Base-by-base conservation (phyloP, 2,888 invertebrate genomes). In the Eutolmus rufibarbis region DNA sequence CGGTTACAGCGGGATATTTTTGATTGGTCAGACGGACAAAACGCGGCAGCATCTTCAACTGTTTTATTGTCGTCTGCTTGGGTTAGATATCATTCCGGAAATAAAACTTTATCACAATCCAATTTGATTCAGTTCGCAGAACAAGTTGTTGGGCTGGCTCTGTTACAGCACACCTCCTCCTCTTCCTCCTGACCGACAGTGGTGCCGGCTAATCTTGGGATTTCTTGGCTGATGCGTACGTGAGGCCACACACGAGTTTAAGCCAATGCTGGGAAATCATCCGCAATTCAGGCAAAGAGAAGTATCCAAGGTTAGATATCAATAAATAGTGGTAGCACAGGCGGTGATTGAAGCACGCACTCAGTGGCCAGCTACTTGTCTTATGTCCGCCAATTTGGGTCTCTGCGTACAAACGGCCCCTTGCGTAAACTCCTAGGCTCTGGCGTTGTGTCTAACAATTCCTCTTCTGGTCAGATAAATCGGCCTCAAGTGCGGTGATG, bases 61-160 rank as follows among this genome's bases (percentile, higher is more conserved):
- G 12, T 66, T 66, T 66, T 66, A 66, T 66, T 66, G 66, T 66
- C 66, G 66, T 9, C 66, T 66, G 28, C 78, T 78, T 43, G 40
- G 46, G 19, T 78, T 40, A 43, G 16, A 81, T 37, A 34, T 76
- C 14, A 76, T 31, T 81, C 81, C 81, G 81, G 81, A 81, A 81
- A 81, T 81, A 81, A 81, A 81, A 81, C 3, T 81, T 81, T 56
- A 81, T 81, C 79, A 31, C 81, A 81, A 23, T 14, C 78, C 12
- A 78, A 81, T 81, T 81, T 81, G 14, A 51, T 51, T 31, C 23
- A 16, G 28, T 34, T 28, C n/a, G 40, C 8, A 79, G 51, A 56
- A 34, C 31, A 81, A 76, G 76, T 23, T n/a, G 51, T 14, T 46
- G 43, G 43, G 14, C 16, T 57, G 57, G 56, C 56, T 56, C 28